phyloP scores from a whole-genome alignment of 2,888 invertebrate genomes.

The Oxycera nigricornis region DNA sequence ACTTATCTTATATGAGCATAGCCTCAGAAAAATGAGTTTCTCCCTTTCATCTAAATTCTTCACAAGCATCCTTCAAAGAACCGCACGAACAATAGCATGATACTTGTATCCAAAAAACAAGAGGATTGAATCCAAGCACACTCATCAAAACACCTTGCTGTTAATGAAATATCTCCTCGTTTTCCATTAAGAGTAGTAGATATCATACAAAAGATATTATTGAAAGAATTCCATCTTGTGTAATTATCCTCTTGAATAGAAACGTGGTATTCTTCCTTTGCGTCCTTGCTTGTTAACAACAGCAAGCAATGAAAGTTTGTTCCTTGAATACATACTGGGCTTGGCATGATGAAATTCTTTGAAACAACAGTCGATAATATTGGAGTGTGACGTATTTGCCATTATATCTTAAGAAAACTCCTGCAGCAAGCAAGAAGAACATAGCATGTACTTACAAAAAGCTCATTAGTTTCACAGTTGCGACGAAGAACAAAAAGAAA shows the following conservation, averaged over 20 bases:
- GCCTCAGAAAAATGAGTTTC: too few species aligned
- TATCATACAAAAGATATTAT: background rate
- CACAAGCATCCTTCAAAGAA: too few species aligned
- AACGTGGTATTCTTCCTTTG: background rate
- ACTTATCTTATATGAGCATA: too few species aligned
- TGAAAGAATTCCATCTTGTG: slow-evolving; percentile 19
- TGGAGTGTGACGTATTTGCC: background rate
- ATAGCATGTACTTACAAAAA: slow-evolving; percentile 3
- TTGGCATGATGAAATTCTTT: background rate
- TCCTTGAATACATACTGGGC: background rate
- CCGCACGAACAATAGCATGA: too few species aligned
- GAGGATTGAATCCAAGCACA: too few species aligned
- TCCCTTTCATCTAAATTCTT: too few species aligned
- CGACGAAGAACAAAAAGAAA: slow-evolving; percentile 5
- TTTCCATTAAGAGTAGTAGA: slow-evolving; percentile 1
- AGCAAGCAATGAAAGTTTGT: background rate
- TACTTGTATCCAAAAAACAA: too few species aligned
- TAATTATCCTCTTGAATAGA: slow-evolving; percentile 17
- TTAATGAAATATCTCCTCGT: slow-evolving; percentile 11
- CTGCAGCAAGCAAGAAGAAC: background rate
- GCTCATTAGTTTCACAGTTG: slow-evolving; percentile 28
- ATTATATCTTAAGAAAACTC: background rate
- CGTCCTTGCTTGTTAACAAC: background rate
- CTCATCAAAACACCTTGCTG: slow-evolving; percentile 22
- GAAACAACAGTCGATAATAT: background rate